Percentiles rank a stretch among this genome's conserved stretches.
Evolutionary conservation across 2,888 invertebrate genomes (phyloP).

Genomic region (Agrotis ipsilon): DNA sequence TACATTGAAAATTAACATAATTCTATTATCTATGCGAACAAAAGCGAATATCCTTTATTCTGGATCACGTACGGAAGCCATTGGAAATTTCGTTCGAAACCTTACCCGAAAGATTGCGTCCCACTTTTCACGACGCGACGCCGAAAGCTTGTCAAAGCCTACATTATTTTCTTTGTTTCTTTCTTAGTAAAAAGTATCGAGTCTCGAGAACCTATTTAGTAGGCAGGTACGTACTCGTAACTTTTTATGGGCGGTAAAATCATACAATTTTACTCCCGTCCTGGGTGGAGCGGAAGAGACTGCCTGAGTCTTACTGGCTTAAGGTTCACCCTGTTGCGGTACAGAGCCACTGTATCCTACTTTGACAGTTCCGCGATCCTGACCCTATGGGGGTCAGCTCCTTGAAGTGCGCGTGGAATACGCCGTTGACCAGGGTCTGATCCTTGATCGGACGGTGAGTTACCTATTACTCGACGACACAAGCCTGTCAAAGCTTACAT

Average conservation of each 20-base stretch:
- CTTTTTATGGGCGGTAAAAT: too few species aligned
- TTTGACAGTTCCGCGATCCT: too few species aligned
- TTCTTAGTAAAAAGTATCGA: constrained; percentile 29
- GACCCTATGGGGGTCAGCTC: too few species aligned
- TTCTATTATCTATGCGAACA: constrained; percentile 32
- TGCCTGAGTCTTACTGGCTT: too few species aligned
- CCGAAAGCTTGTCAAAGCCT: constrained; percentile 43
- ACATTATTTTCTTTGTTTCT: constrained; percentile 56
- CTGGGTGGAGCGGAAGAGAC: too few species aligned
- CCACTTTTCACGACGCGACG: constrained; percentile 37
- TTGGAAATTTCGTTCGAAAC: constrained; percentile 57
- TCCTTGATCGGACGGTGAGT: too few species aligned
- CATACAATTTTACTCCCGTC: too few species aligned
- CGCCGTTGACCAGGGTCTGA: too few species aligned
- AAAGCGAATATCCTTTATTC: constrained; percentile 47
- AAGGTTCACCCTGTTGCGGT: too few species aligned
- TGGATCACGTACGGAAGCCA: constrained; percentile 53
- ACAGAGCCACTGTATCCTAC: too few species aligned
- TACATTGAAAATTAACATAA: constrained; percentile 44
- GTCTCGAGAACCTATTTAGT: constrained; percentile 15
- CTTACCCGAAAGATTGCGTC: constrained; percentile 34
- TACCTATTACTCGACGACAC: not conserved
- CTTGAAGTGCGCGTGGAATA: too few species aligned
- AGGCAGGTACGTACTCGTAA: not conserved
- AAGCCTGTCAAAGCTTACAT: constrained; percentile 45